Evolutionary conservation across 2,888 invertebrate genomes (phyloP).

Genomic region (Synergus gifuensis): DNA sequence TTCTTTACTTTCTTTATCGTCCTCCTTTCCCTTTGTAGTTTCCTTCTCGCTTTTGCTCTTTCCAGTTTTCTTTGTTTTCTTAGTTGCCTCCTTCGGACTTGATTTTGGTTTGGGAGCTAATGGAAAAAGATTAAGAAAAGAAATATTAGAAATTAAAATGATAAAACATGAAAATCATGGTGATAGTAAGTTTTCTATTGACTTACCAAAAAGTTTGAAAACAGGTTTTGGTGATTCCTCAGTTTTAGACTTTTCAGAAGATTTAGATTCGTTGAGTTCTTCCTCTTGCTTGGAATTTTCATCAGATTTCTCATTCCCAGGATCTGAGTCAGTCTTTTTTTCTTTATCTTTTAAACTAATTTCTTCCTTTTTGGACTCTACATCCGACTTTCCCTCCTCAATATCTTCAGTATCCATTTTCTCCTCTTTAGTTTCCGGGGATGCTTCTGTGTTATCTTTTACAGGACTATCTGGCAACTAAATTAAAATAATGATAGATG

Average conservation of each 20-base stretch:
- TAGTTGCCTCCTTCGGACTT: constrained; percentile 17
- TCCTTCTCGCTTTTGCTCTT: constrained; percentile 48
- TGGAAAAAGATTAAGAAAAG: constrained; percentile 31
- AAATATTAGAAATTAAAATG: constrained; percentile 1
- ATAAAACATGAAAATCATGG: background rate
- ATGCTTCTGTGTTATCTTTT: constrained; percentile 1
- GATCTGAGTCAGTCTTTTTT: constrained; percentile 75
- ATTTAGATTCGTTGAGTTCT: constrained; percentile 46
- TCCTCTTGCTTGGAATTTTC: constrained; percentile 52
- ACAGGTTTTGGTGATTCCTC: constrained; percentile 59
- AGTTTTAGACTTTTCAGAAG: constrained; percentile 49
- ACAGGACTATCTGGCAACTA: constrained; percentile 50
- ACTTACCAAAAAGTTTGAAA: constrained; percentile 67
- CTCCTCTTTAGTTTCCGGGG: constrained; percentile 19
- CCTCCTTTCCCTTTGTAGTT: constrained; percentile 51
- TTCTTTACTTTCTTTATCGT: constrained; percentile 56
- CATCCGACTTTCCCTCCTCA: background rate
- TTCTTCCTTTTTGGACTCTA: constrained; percentile 14
- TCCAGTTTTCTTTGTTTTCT: constrained; percentile 50
- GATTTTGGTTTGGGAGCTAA: constrained; percentile 47
- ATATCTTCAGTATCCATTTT: constrained; percentile 24
- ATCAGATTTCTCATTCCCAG: constrained; percentile 70
- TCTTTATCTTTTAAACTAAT: constrained; percentile 56
- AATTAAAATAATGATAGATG: constrained; percentile 44
- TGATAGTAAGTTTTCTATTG: background rate